A percentile compares a stretch with the other conserved stretches of the same genome.
Conservation (phyloP, 2,888 invertebrate genomes). For the Scaptomyza parva region DNA sequence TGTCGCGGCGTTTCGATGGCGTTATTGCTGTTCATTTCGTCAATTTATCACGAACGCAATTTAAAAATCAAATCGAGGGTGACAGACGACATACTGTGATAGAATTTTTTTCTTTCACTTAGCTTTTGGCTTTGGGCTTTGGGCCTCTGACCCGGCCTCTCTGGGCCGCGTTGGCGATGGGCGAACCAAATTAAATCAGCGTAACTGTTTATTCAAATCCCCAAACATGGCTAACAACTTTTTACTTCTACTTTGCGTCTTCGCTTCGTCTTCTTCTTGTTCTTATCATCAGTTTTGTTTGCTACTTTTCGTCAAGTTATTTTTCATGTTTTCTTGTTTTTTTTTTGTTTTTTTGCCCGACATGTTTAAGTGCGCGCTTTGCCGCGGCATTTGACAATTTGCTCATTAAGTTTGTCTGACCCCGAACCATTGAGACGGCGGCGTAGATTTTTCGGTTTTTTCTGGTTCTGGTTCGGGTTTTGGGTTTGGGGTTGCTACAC, state of each 20-base stretch:
- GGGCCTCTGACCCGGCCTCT: constrained; percentile 21
- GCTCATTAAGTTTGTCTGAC: constrained; percentile 84
- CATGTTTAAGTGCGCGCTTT: constrained; percentile 79
- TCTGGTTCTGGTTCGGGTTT: no score
- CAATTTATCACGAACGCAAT: constrained; percentile 83
- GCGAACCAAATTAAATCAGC: constrained; percentile 82
- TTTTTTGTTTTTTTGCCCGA: constrained; percentile 33
- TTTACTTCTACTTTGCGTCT: constrained; percentile 8
- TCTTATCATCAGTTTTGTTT: constrained; percentile 36
- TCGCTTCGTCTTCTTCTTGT: constrained; percentile 26
- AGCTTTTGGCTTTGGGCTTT: constrained; percentile 36
- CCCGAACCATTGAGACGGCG: constrained; percentile 43
- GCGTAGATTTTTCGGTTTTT: neutral
- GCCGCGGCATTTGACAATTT: constrained; percentile 82
- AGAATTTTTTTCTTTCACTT: constrained; percentile 59
- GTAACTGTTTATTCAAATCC: constrained; percentile 84
- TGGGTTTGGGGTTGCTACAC: constrained; percentile 30
- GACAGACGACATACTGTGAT: constrained; percentile 80
- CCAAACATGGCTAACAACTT: constrained; percentile 74
- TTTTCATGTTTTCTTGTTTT: constrained; percentile 54
- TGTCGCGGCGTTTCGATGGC: constrained; percentile 33
- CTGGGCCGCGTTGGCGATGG: constrained; percentile 37
- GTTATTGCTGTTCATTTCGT: constrained; percentile 81
- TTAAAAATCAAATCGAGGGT: constrained; percentile 83
- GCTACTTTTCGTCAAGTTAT: constrained; percentile 68